Conservation (phyloP, 1,140 invertebrate genomes). For the Nylanderia fulva region DNA sequence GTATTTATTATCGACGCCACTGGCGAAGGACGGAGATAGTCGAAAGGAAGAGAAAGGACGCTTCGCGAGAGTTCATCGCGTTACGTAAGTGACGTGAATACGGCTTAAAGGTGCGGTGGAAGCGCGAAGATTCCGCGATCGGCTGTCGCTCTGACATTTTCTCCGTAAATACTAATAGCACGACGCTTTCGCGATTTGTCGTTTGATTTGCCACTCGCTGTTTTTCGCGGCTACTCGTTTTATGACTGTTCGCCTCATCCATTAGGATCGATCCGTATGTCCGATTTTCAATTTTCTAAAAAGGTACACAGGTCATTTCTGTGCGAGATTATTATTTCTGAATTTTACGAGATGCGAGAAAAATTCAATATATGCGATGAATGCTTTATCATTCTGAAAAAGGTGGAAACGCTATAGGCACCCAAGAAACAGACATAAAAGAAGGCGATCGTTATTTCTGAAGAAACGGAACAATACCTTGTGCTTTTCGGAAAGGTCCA, state of each 20-base stretch:
- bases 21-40: slow-evolving; percentile 56
- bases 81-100: slow-evolving; percentile 63
- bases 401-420: background rate
- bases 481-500: background rate
- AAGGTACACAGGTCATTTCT: background rate
- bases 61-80: slow-evolving; percentile 50
- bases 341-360: background rate
- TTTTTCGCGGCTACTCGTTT: slow-evolving; percentile 9
- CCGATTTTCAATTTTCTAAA: background rate
- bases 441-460: slow-evolving; percentile 25
- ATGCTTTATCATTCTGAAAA: background rate
- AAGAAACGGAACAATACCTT: slow-evolving; percentile 34
- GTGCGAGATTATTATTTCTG: background rate
- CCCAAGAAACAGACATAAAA: slow-evolving; percentile 59
- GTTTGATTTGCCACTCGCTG: slow-evolving; percentile 28
- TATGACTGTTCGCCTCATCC: background rate
- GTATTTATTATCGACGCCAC: slow-evolving; percentile 20
- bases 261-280: background rate
- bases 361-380: background rate
- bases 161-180: slow-evolving; percentile 80
- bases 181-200: slow-evolving; percentile 45
- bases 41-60: slow-evolving; percentile 60
- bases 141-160: slow-evolving; percentile 80
- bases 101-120: slow-evolving; percentile 58
- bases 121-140: slow-evolving; percentile 65